Conservation (phyloP, 2,888 invertebrate species). For the Macrosiphum euphorbiae region DNA sequence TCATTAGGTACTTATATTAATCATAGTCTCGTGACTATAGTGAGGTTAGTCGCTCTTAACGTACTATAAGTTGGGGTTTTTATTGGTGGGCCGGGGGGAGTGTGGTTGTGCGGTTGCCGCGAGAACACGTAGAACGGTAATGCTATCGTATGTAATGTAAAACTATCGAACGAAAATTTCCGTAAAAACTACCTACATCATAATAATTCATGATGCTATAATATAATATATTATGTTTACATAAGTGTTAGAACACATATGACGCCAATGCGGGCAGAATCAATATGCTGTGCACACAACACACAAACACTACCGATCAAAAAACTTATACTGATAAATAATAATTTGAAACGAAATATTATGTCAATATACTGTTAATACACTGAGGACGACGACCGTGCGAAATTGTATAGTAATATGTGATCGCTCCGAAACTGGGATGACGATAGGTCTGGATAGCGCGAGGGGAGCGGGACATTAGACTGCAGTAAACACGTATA, state of each 20-base stretch:
- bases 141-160: too few species aligned
- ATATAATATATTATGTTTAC: background rate
- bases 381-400: background rate
- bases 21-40: background rate
- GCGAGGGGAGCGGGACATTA: background rate
- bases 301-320: background rate
- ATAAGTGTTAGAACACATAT: background rate
- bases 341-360: constrained; percentile 9
- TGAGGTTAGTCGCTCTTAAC: too few species aligned
- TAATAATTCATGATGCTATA: background rate
- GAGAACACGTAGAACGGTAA: constrained; percentile 1
- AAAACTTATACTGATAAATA: background rate
- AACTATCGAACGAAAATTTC: background rate
- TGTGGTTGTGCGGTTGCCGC: background rate
- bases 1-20: background rate
- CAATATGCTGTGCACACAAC: background rate
- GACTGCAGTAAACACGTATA: background rate
- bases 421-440: background rate
- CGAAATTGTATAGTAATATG: background rate
- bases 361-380: background rate
- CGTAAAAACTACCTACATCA: background rate
- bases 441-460: background rate
- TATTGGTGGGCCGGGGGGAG: too few species aligned
- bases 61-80: background rate
- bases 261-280: background rate